Evolutionary conservation across 2,888 invertebrate species (phyloP).

Genomic region (Oscheius myriophilus): DNA sequence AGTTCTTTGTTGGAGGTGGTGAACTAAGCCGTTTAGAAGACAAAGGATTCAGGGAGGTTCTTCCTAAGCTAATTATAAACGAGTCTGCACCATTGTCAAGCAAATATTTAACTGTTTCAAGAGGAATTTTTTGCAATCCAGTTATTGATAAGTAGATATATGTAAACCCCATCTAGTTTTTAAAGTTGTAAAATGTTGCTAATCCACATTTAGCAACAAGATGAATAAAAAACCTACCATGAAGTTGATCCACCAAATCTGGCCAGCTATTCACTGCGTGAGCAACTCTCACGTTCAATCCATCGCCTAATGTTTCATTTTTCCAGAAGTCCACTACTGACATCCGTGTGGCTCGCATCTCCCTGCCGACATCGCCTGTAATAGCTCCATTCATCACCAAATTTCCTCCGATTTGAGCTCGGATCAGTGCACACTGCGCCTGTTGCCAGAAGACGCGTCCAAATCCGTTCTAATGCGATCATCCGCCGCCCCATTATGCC

Average conservation of each 20-base stretch:
- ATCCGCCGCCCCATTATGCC: constrained; percentile 22
- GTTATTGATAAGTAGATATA: too few species aligned
- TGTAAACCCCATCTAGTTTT: too few species aligned
- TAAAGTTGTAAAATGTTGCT: too few species aligned
- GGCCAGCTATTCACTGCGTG: constrained; percentile 62
- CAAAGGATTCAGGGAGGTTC: too few species aligned
- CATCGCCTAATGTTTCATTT: constrained; percentile 60
- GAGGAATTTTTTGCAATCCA: too few species aligned
- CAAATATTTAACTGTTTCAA: too few species aligned
- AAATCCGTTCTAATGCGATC: constrained; percentile 30
- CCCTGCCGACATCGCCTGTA: constrained; percentile 50
- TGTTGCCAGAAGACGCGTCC: constrained; percentile 24
- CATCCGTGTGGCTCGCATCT: constrained; percentile 61
- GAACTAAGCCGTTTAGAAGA: too few species aligned
- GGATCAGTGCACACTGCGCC: constrained; percentile 10
- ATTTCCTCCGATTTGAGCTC: background rate
- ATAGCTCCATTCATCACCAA: background rate
- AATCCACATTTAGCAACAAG: too few species aligned
- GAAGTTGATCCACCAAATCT: constrained; percentile 57
- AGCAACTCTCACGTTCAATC: constrained; percentile 56
- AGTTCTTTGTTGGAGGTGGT: too few species aligned
- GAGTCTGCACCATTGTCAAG: too few species aligned
- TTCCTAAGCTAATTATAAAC: too few species aligned
- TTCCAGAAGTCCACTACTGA: constrained; percentile 63
- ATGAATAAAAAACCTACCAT: constrained; percentile 37